These are phyloP conservation scores for Xerus rutilus DNA, from an alignment of 2,797 vertebrate genomes.

Conservation along the genomic window DNA sequence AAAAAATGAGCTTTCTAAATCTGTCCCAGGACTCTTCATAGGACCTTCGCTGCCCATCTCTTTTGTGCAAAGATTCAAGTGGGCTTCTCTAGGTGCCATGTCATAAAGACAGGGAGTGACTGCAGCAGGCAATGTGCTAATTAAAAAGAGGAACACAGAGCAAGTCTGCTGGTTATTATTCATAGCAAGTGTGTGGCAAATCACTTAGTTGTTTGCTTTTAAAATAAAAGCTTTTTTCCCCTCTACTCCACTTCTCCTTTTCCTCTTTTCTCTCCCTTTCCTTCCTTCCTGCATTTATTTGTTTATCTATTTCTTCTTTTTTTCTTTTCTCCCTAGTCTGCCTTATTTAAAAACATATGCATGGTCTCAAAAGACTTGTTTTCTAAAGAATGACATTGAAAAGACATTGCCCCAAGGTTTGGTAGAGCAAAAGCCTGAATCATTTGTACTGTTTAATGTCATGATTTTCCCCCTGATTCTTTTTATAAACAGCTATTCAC, in stretches of 20 bases:
- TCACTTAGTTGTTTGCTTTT: slow-evolving; percentile 84
- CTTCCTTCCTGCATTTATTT: not conserved
- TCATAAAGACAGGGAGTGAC: slow-evolving; percentile 68
- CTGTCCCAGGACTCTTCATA: not conserved
- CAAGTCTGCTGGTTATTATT: slow-evolving; percentile 82
- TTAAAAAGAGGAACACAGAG: slow-evolving; percentile 79
- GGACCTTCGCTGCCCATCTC: slow-evolving; percentile 19
- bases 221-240: slow-evolving; percentile 81
- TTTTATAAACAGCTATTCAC: slow-evolving; percentile 67
- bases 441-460: slow-evolving; percentile 80
- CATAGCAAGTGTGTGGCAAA: slow-evolving; percentile 81
- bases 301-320: not conserved
- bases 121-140: slow-evolving; percentile 77
- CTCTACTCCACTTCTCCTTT: not conserved
- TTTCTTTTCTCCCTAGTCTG: not conserved
- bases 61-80: slow-evolving; percentile 63
- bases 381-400: slow-evolving; percentile 84
- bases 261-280: not conserved
- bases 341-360: slow-evolving; percentile 79
- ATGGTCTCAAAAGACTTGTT: slow-evolving; percentile 76
- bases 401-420: slow-evolving; percentile 81
- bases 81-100: slow-evolving; percentile 40
- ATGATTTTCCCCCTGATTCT: not conserved
- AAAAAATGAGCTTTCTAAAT: slow-evolving; percentile 13
- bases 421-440: slow-evolving; percentile 77